Conservation (phyloP, 1,140 invertebrate genomes). For the Telenomus remus region DNA sequence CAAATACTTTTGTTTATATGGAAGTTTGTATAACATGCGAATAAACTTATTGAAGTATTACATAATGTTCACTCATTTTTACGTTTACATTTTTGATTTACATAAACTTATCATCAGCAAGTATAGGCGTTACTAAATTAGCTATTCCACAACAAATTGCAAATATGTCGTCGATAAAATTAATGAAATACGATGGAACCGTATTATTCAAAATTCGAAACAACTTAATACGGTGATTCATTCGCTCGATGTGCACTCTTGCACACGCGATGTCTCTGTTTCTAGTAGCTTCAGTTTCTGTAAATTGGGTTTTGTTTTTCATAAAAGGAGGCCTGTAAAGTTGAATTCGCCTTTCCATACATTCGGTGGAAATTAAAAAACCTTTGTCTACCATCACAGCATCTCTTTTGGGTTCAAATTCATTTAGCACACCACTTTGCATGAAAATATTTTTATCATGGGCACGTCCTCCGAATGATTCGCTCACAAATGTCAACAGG, state of each 20-base stretch:
- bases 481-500: constrained; percentile 41
- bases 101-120: constrained; percentile 43
- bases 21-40: too few species aligned
- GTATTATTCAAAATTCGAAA: too few species aligned
- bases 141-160: constrained; percentile 31
- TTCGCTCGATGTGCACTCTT: constrained; percentile 38
- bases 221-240: too few species aligned
- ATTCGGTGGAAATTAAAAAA: constrained; percentile 23
- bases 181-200: constrained; percentile 21
- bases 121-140: constrained; percentile 43
- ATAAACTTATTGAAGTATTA: too few species aligned
- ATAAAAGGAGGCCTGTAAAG: constrained; percentile 27
- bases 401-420: constrained; percentile 21
- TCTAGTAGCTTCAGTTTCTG: constrained; percentile 12
- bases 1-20: too few species aligned
- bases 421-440: constrained; percentile 53
- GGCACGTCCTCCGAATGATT: constrained; percentile 31
- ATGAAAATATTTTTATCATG: constrained; percentile 60
- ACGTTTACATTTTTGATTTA: constrained; percentile 2
- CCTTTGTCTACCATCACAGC: constrained; percentile 34
- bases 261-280: constrained; percentile 30
- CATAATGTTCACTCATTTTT: too few species aligned
- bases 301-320: constrained; percentile 12
- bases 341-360: constrained; percentile 10
- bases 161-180: constrained; percentile 41